Percentiles rank a stretch among this genome's conserved stretches.
phyloP scores from a whole-genome alignment of 2,113 vertebrate species.

The Macrotis lagotis region DNA sequence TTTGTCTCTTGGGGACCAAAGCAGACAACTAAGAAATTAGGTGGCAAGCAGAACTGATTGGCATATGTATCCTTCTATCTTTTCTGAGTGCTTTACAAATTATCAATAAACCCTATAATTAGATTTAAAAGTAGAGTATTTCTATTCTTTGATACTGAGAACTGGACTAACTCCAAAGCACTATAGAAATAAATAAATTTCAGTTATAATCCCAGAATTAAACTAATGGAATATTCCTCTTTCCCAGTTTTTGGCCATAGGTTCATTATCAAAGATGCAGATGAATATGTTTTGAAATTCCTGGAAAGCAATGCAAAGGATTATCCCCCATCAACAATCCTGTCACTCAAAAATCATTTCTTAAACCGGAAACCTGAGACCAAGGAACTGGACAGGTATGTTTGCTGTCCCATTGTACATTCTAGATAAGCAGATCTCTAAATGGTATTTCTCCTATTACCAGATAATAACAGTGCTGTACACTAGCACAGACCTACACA shows the following conservation, averaged over 20 bases:
- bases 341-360: constrained; percentile 83
- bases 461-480: neutral
- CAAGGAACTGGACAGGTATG: constrained; percentile 76
- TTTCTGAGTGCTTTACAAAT: neutral
- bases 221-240: constrained; percentile 19
- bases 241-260: constrained; percentile 90
- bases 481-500: neutral
- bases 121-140: neutral
- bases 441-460: constrained; percentile 17
- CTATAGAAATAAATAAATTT: neutral
- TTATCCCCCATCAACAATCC: constrained; percentile 85
- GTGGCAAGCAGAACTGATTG: neutral
- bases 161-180: neutral
- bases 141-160: neutral
- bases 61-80: neutral
- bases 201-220: constrained; percentile 14
- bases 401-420: neutral
- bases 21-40: neutral
- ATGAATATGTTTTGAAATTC: constrained; percentile 89
- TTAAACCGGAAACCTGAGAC: constrained; percentile 32
- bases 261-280: constrained; percentile 90
- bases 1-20: neutral
- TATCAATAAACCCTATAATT: neutral
- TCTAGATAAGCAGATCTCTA: constrained; percentile 30
- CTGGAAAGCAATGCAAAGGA: constrained; percentile 86